phyloP scores from a whole-genome alignment of 2,113 vertebrate genomes.

The Barbus barbus region DNA sequence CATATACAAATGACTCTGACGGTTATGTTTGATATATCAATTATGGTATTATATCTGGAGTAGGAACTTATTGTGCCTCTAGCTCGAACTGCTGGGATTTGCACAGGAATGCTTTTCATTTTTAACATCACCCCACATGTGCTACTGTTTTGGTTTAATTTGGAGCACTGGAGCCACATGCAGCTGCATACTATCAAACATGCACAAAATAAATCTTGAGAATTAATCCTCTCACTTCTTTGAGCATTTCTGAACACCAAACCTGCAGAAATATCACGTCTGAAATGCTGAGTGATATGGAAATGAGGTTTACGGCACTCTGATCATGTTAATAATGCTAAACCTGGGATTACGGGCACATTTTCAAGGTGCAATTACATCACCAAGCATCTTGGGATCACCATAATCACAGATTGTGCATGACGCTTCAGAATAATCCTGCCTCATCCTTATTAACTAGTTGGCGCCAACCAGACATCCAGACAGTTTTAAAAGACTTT shows the following conservation, averaged over 20 bases:
- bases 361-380: conserved; percentile 68
- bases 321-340: conserved; percentile 67
- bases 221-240: conserved; percentile 14
- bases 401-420: conserved; percentile 59
- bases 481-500: conserved; percentile 42
- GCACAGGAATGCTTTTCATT: too few species aligned
- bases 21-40: neutral
- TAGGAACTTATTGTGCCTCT: neutral
- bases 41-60: neutral
- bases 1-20: conserved; percentile 20
- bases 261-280: conserved; percentile 46
- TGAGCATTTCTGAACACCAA: conserved; percentile 7
- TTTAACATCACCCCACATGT: too few species aligned
- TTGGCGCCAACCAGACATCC: conserved; percentile 37
- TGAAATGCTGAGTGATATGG: conserved; percentile 60
- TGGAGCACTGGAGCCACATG: neutral
- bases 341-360: conserved; percentile 63
- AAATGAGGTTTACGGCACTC: conserved; percentile 64
- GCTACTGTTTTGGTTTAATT: neutral
- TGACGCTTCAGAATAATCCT: conserved; percentile 56
- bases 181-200: neutral
- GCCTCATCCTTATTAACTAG: conserved; percentile 59
- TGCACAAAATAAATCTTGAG: neutral
- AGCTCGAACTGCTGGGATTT: neutral
- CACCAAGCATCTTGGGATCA: conserved; percentile 56